phyloP scores from a whole-genome alignment of 1,140 invertebrate species.

The Agraylea sexmaculata region DNA sequence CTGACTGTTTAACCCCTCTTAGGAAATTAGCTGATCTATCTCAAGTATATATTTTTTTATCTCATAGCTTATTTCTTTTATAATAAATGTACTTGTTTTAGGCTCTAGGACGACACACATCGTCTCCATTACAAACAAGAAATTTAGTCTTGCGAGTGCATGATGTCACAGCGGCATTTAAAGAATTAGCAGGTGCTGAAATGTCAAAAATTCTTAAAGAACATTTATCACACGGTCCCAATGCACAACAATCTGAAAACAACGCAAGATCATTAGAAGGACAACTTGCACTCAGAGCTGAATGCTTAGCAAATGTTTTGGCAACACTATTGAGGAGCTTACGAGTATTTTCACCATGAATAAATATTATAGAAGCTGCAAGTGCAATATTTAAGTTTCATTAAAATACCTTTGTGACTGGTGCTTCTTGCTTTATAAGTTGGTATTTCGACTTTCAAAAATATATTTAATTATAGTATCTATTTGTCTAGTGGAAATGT shows the following conservation, averaged over 20 bases:
- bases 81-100: too few species aligned
- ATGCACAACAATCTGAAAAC: constrained; percentile 30
- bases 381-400: too few species aligned
- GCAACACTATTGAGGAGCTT: constrained; percentile 69
- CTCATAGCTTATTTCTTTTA: background rate
- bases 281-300: constrained; percentile 59
- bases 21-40: constrained; percentile 54
- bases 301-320: constrained; percentile 66
- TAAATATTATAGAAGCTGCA: too few species aligned
- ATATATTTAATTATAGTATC: too few species aligned
- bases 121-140: constrained; percentile 63
- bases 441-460: too few species aligned
- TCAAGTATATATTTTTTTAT: constrained; percentile 27
- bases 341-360: constrained; percentile 62
- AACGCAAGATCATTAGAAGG: constrained; percentile 41
- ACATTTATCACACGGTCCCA: constrained; percentile 31
- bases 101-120: constrained; percentile 59
- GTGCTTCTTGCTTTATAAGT: too few species aligned
- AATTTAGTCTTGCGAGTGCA: constrained; percentile 68
- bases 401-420: too few species aligned
- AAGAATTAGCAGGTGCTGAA: constrained; percentile 49
- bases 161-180: constrained; percentile 68
- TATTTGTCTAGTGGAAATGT: too few species aligned
- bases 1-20: constrained; percentile 56
- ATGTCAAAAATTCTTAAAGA: constrained; percentile 41